phyloP scores from a whole-genome alignment of 2,888 invertebrate species.

The Eilema depressum region DNA sequence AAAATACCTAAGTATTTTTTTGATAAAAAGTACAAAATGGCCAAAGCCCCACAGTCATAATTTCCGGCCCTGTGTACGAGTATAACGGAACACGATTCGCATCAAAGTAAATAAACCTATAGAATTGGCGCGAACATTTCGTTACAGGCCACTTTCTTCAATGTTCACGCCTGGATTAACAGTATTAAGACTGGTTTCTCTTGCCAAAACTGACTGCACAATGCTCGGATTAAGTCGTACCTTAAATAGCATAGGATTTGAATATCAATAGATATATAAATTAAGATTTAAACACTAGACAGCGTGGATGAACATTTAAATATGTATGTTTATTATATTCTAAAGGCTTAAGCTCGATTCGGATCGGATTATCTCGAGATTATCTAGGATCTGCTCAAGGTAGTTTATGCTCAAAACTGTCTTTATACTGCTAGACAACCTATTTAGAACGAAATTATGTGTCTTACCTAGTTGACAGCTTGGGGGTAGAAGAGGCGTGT shows the following conservation, averaged over 20 bases:
- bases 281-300: constrained; percentile 19
- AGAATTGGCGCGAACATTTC: background rate
- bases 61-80: too few relatives aligned
- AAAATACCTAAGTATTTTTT: too few relatives aligned
- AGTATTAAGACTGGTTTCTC: constrained; percentile 46
- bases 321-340: background rate
- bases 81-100: background rate
- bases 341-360: background rate
- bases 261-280: constrained; percentile 20
- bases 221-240: constrained; percentile 28
- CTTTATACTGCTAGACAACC: too few relatives aligned
- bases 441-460: too few relatives aligned
- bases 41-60: background rate
- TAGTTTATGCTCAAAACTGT: too few relatives aligned
- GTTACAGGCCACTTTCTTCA: constrained; percentile 35
- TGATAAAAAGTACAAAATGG: too few relatives aligned
- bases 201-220: constrained; percentile 31
- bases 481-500: too few relatives aligned
- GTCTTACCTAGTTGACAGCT: too few relatives aligned
- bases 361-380: too few relatives aligned
- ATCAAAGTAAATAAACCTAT: background rate
- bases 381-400: too few relatives aligned
- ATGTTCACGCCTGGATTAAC: constrained; percentile 35
- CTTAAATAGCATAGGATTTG: constrained; percentile 29
- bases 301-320: background rate